These are phyloP conservation scores for Mercenaria mercenaria DNA, from an alignment of 1,140 invertebrate species.

Conservation along the genomic window DNA sequence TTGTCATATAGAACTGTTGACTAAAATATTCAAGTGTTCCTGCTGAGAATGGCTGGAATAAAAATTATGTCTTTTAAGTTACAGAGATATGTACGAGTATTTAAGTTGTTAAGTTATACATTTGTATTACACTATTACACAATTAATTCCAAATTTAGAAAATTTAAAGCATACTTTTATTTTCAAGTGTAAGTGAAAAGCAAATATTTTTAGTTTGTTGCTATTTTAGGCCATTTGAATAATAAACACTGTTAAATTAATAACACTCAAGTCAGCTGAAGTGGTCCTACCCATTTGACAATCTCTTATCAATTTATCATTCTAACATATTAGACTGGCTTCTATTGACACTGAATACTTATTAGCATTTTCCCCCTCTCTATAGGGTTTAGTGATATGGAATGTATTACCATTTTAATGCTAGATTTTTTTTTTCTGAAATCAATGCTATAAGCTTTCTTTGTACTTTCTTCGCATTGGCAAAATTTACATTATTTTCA, in stretches of 20 bases:
- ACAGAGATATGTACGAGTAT: too few relatives aligned
- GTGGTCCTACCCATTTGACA: background rate
- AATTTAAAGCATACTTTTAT: too few relatives aligned
- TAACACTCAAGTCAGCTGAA: background rate
- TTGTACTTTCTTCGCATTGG: background rate
- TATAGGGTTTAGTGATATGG: too few relatives aligned
- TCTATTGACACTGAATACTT: background rate
- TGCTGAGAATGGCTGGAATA: too few relatives aligned
- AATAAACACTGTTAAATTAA: background rate
- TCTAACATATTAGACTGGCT: background rate
- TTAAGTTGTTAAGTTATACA: too few relatives aligned
- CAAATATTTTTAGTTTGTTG: background rate
- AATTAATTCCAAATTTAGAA: too few relatives aligned
- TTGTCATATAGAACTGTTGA: too few relatives aligned
- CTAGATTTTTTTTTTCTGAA: background rate
- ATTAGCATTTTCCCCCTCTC: background rate
- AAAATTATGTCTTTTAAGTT: too few relatives aligned
- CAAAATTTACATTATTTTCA: background rate
- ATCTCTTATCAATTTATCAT: background rate
- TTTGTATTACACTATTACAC: too few relatives aligned
- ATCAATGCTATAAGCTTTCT: background rate
- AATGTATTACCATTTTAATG: too few relatives aligned
- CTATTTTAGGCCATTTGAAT: background rate
- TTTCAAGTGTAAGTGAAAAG: too few relatives aligned
- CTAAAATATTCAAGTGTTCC: too few relatives aligned